Evolutionary conservation across 2,888 invertebrate species (phyloP).

Genomic region (Lacanobia oleracea): DNA sequence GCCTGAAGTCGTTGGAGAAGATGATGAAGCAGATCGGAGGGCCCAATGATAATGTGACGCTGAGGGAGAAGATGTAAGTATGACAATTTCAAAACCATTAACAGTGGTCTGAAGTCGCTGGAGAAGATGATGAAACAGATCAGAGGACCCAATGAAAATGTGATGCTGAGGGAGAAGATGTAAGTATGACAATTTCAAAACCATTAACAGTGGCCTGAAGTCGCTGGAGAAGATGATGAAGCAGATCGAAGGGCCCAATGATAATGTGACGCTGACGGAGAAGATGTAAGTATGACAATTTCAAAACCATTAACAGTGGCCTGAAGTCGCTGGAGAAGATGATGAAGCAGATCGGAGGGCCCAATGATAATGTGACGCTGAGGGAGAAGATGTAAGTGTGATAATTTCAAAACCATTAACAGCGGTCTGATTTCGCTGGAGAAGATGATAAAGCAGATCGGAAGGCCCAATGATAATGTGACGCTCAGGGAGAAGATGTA

Average conservation of each 20-base stretch:
- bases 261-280: too few relatives aligned
- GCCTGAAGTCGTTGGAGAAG: conserved; percentile 93
- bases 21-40: conserved; percentile 94
- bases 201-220: conserved; percentile 90
- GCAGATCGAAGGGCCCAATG: too few relatives aligned
- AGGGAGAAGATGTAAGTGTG: conserved; percentile 77
- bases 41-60: conserved; percentile 92
- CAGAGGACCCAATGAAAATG: too few relatives aligned
- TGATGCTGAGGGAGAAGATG: conserved; percentile 72
- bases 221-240: too few relatives aligned
- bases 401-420: background rate
- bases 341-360: too few relatives aligned
- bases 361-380: too few relatives aligned
- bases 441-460: conserved; percentile 93
- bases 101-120: conserved; percentile 78
- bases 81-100: conserved; percentile 83
- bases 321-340: too few relatives aligned
- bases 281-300: conserved; percentile 77
- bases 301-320: conserved; percentile 90
- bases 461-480: conserved; percentile 94
- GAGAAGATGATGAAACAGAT: too few relatives aligned
- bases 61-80: conserved; percentile 85
- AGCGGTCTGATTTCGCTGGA: conserved; percentile 93
- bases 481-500: conserved; percentile 86
- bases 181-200: conserved; percentile 61